These are phyloP conservation scores for Sebastes cheni DNA, from an alignment of 2,797 vertebrate genomes.

Conservation along the genomic window DNA sequence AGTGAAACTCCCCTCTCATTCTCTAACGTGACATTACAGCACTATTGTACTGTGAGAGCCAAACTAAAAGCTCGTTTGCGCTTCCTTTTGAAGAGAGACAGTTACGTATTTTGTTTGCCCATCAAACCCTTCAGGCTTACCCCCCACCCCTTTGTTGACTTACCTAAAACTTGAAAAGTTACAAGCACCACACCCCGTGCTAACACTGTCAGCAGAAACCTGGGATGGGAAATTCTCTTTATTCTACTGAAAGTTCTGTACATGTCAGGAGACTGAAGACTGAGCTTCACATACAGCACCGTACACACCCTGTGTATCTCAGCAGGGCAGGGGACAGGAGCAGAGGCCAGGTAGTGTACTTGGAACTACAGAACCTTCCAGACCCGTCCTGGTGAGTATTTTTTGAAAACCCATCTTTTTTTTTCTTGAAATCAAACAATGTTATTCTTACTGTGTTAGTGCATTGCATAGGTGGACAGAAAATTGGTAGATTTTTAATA, in stretches of 20 bases:
- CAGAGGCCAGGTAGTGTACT: slow-evolving; percentile 22
- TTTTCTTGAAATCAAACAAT: neutral
- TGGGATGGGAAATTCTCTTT: slow-evolving; percentile 1
- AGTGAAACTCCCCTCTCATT: neutral
- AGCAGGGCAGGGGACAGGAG: slow-evolving; percentile 59
- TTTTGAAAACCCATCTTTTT: neutral
- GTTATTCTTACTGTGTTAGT: neutral
- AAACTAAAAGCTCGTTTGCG: neutral
- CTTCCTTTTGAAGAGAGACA: slow-evolving; percentile 14
- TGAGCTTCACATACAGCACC: slow-evolving; percentile 8
- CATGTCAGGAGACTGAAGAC: neutral
- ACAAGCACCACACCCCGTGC: slow-evolving; percentile 54
- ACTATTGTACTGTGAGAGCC: neutral
- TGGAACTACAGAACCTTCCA: slow-evolving; percentile 28
- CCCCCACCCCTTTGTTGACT: slow-evolving; percentile 53
- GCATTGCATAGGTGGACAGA: neutral
- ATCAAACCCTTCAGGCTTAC: slow-evolving; percentile 43
- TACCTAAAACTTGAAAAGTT: slow-evolving; percentile 44
- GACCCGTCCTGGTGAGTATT: slow-evolving; percentile 76
- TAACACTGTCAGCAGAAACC: neutral
- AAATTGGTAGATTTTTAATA: neutral
- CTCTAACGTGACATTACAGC: neutral
- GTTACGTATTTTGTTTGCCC: slow-evolving; percentile 55
- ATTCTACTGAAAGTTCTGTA: neutral
- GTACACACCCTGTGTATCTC: slow-evolving; percentile 58